phyloP scores from a whole-genome alignment of 2,888 invertebrate genomes.

The Tromatobia lineatoria region DNA sequence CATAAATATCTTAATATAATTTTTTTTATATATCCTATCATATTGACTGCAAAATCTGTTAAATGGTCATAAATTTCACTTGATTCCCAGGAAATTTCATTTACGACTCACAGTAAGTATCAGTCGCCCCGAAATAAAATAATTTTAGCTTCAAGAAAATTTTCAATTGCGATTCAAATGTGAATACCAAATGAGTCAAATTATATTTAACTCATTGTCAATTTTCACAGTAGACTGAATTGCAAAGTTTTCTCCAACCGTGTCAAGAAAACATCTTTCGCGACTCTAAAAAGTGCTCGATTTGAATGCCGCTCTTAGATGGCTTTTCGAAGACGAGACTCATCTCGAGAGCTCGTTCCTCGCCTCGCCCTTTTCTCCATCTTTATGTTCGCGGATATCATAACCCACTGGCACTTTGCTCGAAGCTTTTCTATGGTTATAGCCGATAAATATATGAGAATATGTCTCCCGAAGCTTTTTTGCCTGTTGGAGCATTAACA shows the following conservation, averaged over 20 bases:
- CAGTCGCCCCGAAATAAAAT: too few species aligned
- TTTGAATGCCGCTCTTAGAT: constrained; percentile 2
- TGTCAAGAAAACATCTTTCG: constrained; percentile 7
- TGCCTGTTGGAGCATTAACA: constrained; percentile 65
- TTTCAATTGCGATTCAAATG: too few species aligned
- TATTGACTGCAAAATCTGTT: too few species aligned
- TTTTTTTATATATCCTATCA: too few species aligned
- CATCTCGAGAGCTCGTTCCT: constrained; percentile 19
- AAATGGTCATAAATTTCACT: too few species aligned
- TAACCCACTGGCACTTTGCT: constrained; percentile 55
- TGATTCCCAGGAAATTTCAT: too few species aligned
- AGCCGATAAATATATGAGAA: constrained; percentile 54
- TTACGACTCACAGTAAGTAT: too few species aligned
- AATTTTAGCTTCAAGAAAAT: too few species aligned
- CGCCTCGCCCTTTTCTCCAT: constrained; percentile 39
- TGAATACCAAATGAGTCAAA: too few species aligned
- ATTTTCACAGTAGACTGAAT: too few species aligned
- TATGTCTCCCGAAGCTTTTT: constrained; percentile 28
- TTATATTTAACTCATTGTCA: too few species aligned
- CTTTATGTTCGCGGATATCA: constrained; percentile 58
- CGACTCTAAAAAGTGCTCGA: neutral
- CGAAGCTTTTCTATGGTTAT: constrained; percentile 52
- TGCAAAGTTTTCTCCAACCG: neutral
- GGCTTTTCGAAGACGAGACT: constrained; percentile 20
- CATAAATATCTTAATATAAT: too few species aligned